These are phyloP conservation scores for Charadrius vociferus DNA, from an alignment of 2,113 vertebrate species.

Conservation along the genomic window DNA sequence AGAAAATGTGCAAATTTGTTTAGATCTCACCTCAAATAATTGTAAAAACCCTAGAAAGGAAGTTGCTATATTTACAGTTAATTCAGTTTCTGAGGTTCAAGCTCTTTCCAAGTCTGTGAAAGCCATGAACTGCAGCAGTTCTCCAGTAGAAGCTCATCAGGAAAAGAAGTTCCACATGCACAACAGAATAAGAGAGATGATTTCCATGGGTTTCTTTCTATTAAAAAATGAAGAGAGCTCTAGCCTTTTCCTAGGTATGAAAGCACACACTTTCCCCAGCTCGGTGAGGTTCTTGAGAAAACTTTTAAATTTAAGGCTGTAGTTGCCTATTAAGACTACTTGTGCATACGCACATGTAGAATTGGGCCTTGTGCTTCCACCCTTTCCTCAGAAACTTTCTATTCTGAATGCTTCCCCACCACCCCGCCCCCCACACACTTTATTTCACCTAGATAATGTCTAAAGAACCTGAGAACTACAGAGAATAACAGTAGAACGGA, in stretches of 20 bases:
- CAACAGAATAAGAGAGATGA: not conserved
- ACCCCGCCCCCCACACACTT: accelerated
- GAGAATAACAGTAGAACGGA: not conserved
- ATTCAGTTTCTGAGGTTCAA: not conserved
- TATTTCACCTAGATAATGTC: not conserved
- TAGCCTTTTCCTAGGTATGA: not conserved
- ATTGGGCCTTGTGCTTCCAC: not conserved
- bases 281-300: not conserved
- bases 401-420: not conserved
- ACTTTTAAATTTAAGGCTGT: not conserved
- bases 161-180: not conserved
- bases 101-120: not conserved
- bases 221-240: not conserved
- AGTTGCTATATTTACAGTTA: not conserved
- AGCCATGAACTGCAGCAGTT: not conserved
- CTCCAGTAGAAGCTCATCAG: not conserved
- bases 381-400: not conserved
- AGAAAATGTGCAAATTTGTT: not conserved
- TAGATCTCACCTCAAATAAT: not conserved
- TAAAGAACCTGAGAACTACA: not conserved
- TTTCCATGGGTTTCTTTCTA: not conserved
- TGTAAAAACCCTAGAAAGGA: not conserved
- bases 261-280: not conserved
- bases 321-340: not conserved
- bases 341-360: not conserved